phyloP scores from a whole-genome alignment of 2,888 invertebrate species.

The Plutella xylostella region DNA sequence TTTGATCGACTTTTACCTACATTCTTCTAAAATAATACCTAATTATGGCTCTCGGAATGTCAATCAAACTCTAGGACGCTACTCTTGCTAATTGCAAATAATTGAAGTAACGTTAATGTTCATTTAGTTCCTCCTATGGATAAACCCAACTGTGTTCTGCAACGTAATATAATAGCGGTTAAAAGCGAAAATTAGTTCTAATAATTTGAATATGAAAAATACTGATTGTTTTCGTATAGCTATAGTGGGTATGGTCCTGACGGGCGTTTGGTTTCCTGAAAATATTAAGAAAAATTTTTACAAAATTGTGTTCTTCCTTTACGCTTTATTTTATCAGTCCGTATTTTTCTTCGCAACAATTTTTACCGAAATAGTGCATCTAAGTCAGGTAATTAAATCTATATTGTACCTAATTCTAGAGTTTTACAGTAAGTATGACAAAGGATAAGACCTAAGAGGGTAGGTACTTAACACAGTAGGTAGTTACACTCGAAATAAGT shows the following conservation, averaged over 20 bases:
- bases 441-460: too few relatives aligned
- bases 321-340: not conserved
- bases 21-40: too few relatives aligned
- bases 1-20: too few relatives aligned
- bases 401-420: not conserved
- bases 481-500: too few relatives aligned
- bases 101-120: too few relatives aligned
- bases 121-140: too few relatives aligned
- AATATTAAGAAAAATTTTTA: not conserved
- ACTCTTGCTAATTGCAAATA: too few relatives aligned
- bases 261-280: slow-evolving; percentile 7
- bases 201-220: slow-evolving; percentile 4
- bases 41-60: too few relatives aligned
- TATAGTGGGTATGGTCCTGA: slow-evolving; percentile 2
- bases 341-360: slow-evolving; percentile 3
- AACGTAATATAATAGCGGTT: too few relatives aligned
- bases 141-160: too few relatives aligned
- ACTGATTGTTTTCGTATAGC: slow-evolving; percentile 4
- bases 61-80: too few relatives aligned
- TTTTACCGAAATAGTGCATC: not conserved
- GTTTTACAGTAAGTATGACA: not conserved
- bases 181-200: not conserved
- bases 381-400: not conserved
- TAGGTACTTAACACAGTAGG: too few relatives aligned
- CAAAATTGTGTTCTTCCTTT: slow-evolving; percentile 2